Evolutionary conservation across 23 tunicate genomes (phyloP), one percentile per base, ranked within the genome.

Genomic region (Trididemnum miniatum): DNA sequence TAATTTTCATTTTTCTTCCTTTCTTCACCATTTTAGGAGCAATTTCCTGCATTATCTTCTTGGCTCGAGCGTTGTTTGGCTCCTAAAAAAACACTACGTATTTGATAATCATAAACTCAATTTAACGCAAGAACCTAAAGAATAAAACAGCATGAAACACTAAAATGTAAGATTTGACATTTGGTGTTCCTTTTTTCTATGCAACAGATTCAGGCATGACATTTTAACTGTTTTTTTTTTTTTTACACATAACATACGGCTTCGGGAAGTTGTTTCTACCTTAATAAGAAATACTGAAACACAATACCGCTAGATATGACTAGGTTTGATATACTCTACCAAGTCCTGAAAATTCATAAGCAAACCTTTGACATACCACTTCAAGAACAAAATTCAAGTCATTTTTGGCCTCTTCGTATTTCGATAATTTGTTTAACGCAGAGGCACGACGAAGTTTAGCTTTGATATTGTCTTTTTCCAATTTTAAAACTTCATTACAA

Each of bases 391-490:
- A 88, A 22, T 72, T 54, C 40, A 93, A 44, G 51, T 93, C 98
- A 1, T 39, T 23, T 31, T 76, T 76, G 9, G 98, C 98, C 28
- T 88, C 86, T 28, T 72, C 65, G 39, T 35, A 51, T 12, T 34
- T 29, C 12, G 29, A 35, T 29, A 88, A 32, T 36, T 91, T 82
- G 29, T 93, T 93, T 37, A 65, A 24, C 22, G 98, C 89, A 34
- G 93, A 69, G 22, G 98, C 98, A 30, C 98, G 84, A 1, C 98
- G 76, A 22, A 93, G 76, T 57, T 65, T 87, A 18, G 98, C 98
- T 76, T 93, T 93, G 51, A 93, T 37, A 60, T 93, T 93, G 28
- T 88, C 93, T 26, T 79, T 74, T 65, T 93, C 98, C 36, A 84
- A 0, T 27, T 22, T 20, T 52, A 93, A 49, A 1, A 93, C 98